A percentile compares a stretch with the other conserved stretches of the same genome.
These are phyloP conservation scores for Cheirogaleus major DNA, from an alignment of 2,797 vertebrate genomes.

Conservation along the genomic window DNA sequence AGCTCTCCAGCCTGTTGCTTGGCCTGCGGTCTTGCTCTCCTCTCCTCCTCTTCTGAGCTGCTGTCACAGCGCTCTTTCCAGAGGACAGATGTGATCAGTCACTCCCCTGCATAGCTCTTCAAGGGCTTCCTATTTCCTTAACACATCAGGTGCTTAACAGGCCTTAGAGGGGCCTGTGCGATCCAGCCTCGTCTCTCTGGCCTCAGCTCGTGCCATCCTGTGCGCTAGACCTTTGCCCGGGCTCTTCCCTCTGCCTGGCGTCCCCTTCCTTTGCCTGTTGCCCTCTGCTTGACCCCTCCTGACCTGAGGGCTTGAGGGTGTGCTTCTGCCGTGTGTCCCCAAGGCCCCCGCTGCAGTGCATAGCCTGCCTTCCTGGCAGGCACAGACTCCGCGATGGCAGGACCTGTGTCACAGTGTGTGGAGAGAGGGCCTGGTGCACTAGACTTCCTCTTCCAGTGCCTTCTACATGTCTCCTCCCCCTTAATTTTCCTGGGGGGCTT, in stretches of 20 bases:
- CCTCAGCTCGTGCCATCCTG: neutral
- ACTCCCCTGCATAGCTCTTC: neutral
- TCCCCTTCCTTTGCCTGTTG: neutral
- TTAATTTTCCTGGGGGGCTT: neutral
- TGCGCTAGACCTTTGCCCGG: neutral
- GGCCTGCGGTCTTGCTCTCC: neutral
- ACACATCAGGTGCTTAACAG: neutral
- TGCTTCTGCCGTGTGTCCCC: neutral
- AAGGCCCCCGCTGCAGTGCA: fast-evolving
- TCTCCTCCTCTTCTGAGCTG: neutral
- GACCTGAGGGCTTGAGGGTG: neutral
- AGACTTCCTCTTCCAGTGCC: neutral
- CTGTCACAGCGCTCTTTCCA: neutral
- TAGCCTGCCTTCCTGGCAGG: neutral
- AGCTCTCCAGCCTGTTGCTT: neutral
- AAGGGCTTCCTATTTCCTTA: neutral
- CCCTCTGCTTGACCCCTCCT: neutral
- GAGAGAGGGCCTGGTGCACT: neutral
- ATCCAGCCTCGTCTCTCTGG: neutral
- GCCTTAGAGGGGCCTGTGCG: neutral
- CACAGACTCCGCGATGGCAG: neutral
- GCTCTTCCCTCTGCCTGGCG: neutral
- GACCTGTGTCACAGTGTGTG: neutral
- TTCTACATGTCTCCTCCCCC: neutral
- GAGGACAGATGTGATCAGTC: neutral